Evolutionary conservation across 2,888 invertebrate genomes (phyloP), one percentile per base, ranked within the genome.

Genomic region (Salticus scenicus): DNA sequence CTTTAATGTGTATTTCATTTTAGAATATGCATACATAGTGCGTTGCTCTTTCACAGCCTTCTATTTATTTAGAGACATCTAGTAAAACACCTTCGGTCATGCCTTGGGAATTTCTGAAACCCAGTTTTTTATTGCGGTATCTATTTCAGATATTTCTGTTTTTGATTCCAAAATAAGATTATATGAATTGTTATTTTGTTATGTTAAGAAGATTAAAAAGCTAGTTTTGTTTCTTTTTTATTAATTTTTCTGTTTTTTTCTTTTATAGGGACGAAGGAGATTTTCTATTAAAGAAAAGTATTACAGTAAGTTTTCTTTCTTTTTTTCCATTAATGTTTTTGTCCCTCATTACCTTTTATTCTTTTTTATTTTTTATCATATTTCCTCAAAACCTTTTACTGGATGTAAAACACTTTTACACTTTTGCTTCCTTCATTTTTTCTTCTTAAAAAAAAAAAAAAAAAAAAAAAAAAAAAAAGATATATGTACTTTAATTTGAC

Each of bases 221-320:
- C 20, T 57, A 37, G 10, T 37, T n/a, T 47, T 57, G 17, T 57
- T 24, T 57, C 24, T 57, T 24, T 4, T 57, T 57, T 1, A 17
- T 24, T 57, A 57, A 20, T 24, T 57, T 57, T 14, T 12, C 17
- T 57, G 24, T 57, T 57, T 57, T 57, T 5, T 24, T 57, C 24
- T 57, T 4, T 57, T 57, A 7, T 17, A 57, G 57, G 24, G 24
- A 57, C 57, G 24, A 57, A 1, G 24, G 17, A 57, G 57, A 57
- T 57, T 57, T 57, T 24, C 57, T 57, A 24, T 7, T 37, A 37
- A 57, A 57, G 24, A 57, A 57, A 57, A 10, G 37, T 4, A 37
- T 57, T 24, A n/a, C 57, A 24, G 57, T 57, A 12, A 57, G 57
- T 57, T 57, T 57, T 57, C 5, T 57, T 57, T 57, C 20, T 57